phyloP scores from a whole-genome alignment of 2,888 invertebrate species.

The Drosophila testacea region DNA sequence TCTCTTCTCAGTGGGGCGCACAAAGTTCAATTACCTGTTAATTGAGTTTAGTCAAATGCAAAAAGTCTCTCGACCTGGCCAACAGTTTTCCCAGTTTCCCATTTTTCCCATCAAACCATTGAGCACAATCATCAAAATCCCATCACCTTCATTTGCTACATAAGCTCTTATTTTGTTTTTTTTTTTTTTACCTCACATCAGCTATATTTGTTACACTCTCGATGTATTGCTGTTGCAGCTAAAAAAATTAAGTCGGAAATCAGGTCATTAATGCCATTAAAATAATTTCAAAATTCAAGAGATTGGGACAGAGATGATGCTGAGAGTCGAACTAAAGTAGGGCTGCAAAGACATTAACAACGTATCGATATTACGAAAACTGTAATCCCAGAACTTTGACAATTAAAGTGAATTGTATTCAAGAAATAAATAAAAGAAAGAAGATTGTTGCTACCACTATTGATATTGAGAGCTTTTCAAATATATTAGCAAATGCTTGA shows the following conservation, averaged over 20 bases:
- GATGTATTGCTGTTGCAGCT: slow-evolving; percentile 40
- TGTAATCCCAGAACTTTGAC: too few species aligned
- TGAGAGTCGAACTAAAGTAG: neutral
- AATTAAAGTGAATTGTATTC: too few species aligned
- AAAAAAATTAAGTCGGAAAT: slow-evolving; percentile 30
- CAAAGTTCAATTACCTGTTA: slow-evolving; percentile 79
- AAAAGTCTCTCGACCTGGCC: slow-evolving; percentile 66
- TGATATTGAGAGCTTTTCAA: too few species aligned
- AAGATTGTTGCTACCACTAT: too few species aligned
- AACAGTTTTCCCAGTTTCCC: slow-evolving; percentile 39
- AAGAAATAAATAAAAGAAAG: too few species aligned
- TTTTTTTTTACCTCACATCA: neutral
- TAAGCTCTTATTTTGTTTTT: slow-evolving; percentile 11
- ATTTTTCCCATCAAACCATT: too few species aligned
- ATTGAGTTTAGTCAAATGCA: slow-evolving; percentile 78
- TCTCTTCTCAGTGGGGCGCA: slow-evolving; percentile 27
- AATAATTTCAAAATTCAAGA: slow-evolving; percentile 71
- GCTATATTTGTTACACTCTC: slow-evolving; percentile 15
- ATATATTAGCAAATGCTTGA: too few species aligned
- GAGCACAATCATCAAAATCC: slow-evolving; percentile 59
- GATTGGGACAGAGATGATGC: slow-evolving; percentile 32
- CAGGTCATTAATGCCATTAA: slow-evolving; percentile 73
- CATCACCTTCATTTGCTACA: slow-evolving; percentile 51
- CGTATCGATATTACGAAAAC: too few species aligned
- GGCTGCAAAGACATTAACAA: too few species aligned